These are phyloP conservation scores for Gnathonemus longibarbis DNA, from an alignment of 2,113 vertebrate genomes.

Conservation along the genomic window DNA sequence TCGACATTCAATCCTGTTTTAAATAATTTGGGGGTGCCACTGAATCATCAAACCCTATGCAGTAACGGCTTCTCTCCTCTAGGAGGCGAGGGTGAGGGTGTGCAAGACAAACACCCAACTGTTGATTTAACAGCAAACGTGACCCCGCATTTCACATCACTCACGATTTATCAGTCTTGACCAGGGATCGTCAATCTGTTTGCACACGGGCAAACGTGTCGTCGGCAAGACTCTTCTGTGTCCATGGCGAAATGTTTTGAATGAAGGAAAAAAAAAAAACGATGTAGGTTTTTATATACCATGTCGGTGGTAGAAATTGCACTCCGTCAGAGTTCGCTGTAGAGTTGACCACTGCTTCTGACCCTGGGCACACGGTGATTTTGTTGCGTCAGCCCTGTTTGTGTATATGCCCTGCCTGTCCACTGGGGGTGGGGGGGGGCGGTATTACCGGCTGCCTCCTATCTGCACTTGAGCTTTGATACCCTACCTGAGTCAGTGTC, in stretches of 20 bases:
- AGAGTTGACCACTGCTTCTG: background rate
- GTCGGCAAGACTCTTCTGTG: background rate
- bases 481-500: background rate
- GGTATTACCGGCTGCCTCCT: background rate
- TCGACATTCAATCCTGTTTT: background rate
- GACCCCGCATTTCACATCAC: background rate
- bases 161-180: background rate
- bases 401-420: background rate
- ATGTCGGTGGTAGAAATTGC: background rate
- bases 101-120: background rate
- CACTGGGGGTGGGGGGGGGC: background rate
- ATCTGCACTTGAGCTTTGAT: background rate
- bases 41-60: background rate
- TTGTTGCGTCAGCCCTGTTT: background rate
- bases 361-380: background rate
- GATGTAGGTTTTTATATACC: background rate
- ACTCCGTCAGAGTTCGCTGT: background rate
- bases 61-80: background rate
- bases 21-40: conserved; percentile 1
- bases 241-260: background rate
- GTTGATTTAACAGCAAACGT: background rate
- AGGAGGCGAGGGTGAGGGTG: background rate
- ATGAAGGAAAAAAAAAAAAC: background rate
- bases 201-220: background rate
- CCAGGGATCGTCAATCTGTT: background rate